These are phyloP conservation scores for Drosophila insularis DNA, from an alignment of 1,140 invertebrate species.

Conservation along the genomic window DNA sequence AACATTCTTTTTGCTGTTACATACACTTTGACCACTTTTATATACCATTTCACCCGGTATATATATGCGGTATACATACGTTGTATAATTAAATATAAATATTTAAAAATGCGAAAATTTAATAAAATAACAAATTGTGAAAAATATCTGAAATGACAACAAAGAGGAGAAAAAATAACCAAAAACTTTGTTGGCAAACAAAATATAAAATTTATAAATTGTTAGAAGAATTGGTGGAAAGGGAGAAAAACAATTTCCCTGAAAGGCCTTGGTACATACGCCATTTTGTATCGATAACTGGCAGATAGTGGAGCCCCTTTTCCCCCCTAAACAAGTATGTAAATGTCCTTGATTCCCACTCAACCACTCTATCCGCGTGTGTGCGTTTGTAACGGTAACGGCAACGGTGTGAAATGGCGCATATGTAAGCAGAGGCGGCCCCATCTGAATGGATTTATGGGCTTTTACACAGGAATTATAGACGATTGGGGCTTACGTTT, in stretches of 20 bases:
- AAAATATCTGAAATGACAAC: slow-evolving; percentile 12
- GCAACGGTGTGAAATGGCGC: slow-evolving; percentile 79
- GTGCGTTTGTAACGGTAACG: slow-evolving; percentile 39
- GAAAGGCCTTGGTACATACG: slow-evolving; percentile 54
- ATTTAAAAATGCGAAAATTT: slow-evolving; percentile 30
- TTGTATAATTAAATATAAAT: slow-evolving; percentile 5
- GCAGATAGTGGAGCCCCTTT: slow-evolving; percentile 8
- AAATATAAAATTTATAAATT: slow-evolving; percentile 68
- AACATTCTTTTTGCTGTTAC: too few relatives aligned
- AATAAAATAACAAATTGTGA: slow-evolving; percentile 45
- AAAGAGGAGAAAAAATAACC: neutral
- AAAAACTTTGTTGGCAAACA: neutral
- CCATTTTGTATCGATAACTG: slow-evolving; percentile 69
- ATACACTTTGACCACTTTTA: too few relatives aligned
- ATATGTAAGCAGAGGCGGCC: slow-evolving; percentile 65
- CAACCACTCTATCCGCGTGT: neutral
- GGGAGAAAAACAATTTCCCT: slow-evolving; percentile 69
- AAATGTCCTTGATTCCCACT: slow-evolving; percentile 10
- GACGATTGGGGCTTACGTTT: slow-evolving; percentile 65
- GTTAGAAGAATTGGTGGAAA: neutral
- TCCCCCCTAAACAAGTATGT: slow-evolving; percentile 4
- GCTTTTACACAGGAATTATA: slow-evolving; percentile 77
- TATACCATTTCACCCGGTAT: too few relatives aligned
- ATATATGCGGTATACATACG: too few relatives aligned
- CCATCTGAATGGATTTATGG: slow-evolving; percentile 66